These are phyloP conservation scores for Tenualosa ilisha DNA, from an alignment of 2,797 vertebrate genomes.

Conservation along the genomic window DNA sequence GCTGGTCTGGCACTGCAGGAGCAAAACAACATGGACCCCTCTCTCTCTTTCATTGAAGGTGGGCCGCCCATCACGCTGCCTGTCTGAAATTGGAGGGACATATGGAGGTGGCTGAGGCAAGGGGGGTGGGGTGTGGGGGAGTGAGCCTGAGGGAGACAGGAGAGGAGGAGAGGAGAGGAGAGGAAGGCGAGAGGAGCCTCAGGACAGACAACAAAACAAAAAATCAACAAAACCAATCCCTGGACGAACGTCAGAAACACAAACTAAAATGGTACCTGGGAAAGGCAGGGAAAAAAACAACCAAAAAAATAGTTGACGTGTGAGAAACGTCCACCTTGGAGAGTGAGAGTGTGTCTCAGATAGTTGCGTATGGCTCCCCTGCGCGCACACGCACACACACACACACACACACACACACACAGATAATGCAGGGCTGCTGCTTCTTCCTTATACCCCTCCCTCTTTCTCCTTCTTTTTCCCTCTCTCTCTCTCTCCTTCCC, in stretches of 20 bases:
- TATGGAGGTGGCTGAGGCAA: constrained; percentile 27
- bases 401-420: too few species aligned
- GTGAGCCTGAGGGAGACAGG: not conserved
- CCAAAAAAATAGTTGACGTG: not conserved
- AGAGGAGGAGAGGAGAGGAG: too few species aligned
- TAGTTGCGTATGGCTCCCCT: not conserved
- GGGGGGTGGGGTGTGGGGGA: not conserved
- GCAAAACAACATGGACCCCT: constrained; percentile 56
- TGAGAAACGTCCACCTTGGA: not conserved
- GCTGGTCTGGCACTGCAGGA: constrained; percentile 39
- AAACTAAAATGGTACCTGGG: not conserved
- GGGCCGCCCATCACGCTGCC: constrained; percentile 61
- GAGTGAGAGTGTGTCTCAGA: not conserved
- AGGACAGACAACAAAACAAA: not conserved
- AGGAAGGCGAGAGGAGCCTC: not conserved
- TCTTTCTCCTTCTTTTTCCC: constrained; percentile 39
- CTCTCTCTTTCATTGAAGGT: constrained; percentile 29
- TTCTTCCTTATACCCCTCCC: constrained; percentile 23
- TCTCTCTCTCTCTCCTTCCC: constrained; percentile 41
- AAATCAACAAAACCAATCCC: not conserved
- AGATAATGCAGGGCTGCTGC: constrained; percentile 12
- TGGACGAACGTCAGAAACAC: not conserved
- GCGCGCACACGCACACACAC: not conserved
- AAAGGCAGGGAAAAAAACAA: not conserved
- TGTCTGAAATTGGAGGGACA: constrained; percentile 59